Conservation (phyloP, 2,113 vertebrate species). For the Edolisoma coerulescens region DNA sequence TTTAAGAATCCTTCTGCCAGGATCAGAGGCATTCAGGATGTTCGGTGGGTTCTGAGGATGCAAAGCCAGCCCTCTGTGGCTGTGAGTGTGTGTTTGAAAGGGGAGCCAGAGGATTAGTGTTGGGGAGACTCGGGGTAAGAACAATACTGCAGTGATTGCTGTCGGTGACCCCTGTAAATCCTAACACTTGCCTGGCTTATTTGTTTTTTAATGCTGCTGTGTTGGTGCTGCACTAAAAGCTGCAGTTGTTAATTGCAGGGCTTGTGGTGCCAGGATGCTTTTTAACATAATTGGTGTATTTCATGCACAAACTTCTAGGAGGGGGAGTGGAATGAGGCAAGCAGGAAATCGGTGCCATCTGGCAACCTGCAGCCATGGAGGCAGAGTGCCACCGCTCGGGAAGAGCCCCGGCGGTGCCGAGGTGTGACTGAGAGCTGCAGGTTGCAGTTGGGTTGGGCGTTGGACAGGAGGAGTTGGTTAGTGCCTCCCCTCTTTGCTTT, state of each 20-base stretch:
- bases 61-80: neutral
- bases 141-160: slow-evolving; percentile 10
- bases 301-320: slow-evolving; percentile 45
- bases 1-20: neutral
- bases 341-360: slow-evolving; percentile 43
- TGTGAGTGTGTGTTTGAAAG: neutral
- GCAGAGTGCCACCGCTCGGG: neutral
- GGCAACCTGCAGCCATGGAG: slow-evolving; percentile 18
- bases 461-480: neutral
- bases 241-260: slow-evolving; percentile 45
- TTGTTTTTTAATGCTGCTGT: slow-evolving; percentile 46
- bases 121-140: neutral
- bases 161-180: slow-evolving; percentile 41
- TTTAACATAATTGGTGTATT: slow-evolving; percentile 58
- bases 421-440: neutral
- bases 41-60: neutral
- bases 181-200: slow-evolving; percentile 30
- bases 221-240: slow-evolving; percentile 59
- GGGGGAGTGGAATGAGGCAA: slow-evolving; percentile 28
- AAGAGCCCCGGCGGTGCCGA: neutral
- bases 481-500: neutral
- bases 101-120: slow-evolving; percentile 18
- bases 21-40: neutral
- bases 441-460: neutral
- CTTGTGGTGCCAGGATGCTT: slow-evolving; percentile 49